A percentile compares a stretch with the other conserved stretches of the same genome.
Conservation (phyloP, 2,888 invertebrate species). For the Nomada lathburiana region DNA sequence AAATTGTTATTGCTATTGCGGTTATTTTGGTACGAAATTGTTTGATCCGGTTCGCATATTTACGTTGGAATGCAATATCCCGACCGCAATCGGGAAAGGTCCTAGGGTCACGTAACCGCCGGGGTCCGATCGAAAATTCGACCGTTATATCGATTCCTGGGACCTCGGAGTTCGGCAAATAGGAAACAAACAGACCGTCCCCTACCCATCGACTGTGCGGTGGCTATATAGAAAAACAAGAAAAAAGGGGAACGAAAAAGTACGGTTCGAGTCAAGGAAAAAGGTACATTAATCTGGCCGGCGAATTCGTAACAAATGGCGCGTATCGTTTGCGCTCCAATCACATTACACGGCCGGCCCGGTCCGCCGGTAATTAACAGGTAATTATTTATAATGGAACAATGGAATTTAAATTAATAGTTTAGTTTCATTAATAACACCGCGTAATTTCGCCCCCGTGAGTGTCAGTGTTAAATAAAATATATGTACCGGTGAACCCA, state of each 20-base stretch:
- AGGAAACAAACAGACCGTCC: neutral
- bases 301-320: constrained; percentile 63
- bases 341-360: constrained; percentile 74
- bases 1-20: too few relatives aligned
- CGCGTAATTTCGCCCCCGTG: constrained; percentile 78
- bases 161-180: too few relatives aligned
- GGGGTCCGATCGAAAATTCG: constrained; percentile 2
- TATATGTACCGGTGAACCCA: constrained; percentile 79
- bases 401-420: constrained; percentile 84
- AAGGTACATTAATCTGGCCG: constrained; percentile 55
- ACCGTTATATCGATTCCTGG: constrained; percentile 22
- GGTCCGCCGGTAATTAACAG: constrained; percentile 80
- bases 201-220: neutral
- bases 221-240: neutral
- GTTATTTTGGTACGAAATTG: too few relatives aligned
- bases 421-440: constrained; percentile 84
- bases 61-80: too few relatives aligned
- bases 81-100: too few relatives aligned
- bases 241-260: constrained; percentile 22
- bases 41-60: too few relatives aligned
- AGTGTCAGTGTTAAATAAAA: constrained; percentile 83
- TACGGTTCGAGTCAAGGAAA: constrained; percentile 37
- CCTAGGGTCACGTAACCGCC: too few relatives aligned
- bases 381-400: constrained; percentile 84
- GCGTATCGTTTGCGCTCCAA: constrained; percentile 72